A percentile compares a stretch with the other conserved stretches of the same genome.
Conservation (phyloP, 2,113 vertebrate species). For the Hystrix cristata region DNA sequence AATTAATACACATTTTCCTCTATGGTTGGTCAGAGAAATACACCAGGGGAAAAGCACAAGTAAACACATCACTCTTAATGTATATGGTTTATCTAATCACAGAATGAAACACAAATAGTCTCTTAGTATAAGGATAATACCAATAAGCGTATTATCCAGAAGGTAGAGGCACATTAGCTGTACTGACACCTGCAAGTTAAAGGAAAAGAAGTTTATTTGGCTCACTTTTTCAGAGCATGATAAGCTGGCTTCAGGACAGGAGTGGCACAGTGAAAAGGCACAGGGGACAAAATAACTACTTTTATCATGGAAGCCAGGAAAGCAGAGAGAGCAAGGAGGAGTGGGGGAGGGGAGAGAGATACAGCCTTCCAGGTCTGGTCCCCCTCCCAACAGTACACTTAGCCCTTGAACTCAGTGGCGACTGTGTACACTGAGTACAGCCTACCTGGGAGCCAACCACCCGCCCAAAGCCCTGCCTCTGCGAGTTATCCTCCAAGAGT, state of each 20-base stretch:
- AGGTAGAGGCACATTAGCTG: not conserved
- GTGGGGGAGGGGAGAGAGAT: rapidly evolving
- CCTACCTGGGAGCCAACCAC: not conserved
- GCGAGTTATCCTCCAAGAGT: not conserved
- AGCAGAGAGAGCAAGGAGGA: not conserved
- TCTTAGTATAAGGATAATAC: not conserved
- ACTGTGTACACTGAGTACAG: not conserved
- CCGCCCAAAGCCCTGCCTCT: not conserved
- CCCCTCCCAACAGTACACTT: not conserved
- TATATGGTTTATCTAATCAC: not conserved
- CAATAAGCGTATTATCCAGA: not conserved
- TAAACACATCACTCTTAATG: not conserved
- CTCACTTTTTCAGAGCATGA: not conserved
- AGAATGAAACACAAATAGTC: not conserved
- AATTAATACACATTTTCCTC: slow-evolving; percentile 34
- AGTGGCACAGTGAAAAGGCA: not conserved
- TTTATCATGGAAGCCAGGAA: not conserved
- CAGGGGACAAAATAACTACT: not conserved
- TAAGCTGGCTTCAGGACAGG: not conserved
- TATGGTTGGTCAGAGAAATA: not conserved
- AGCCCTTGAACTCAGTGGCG: not conserved
- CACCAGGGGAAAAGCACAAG: not conserved
- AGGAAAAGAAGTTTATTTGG: not conserved
- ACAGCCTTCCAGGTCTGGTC: not conserved
- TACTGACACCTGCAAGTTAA: not conserved